Evolutionary conservation across 2,797 vertebrate genomes (phyloP), one percentile per base, ranked within the genome.

Genomic region (Chelmon rostratus): DNA sequence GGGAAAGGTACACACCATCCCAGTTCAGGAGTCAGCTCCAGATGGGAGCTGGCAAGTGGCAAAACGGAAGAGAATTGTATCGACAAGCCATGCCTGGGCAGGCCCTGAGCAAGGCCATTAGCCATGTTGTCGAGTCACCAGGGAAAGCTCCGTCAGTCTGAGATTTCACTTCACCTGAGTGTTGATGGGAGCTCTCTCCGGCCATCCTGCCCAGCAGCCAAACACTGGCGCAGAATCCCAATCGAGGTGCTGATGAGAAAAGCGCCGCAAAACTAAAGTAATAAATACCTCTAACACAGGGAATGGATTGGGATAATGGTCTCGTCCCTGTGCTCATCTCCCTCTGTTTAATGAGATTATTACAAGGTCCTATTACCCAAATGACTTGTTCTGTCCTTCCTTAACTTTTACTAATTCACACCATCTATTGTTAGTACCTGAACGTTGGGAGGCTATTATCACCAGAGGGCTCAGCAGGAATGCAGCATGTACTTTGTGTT

Each of bases 61-160:
- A 95, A 95, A 95, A 92, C 91, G 87, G 91, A 96, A 95, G 91
- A 91, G 94, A 97, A 97, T 96, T 93, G 92, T 96, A 96, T 95
- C 89, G 96, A 96, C 96, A 96, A 94, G 90, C 90, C 76, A 82
- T 89, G 91, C 92, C 94, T 87, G 92, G 90, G 92, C 91, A 91
- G 92, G 83, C 79, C 86, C 93, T 80, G 92, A 94, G 93, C 90
- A 91, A 95, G 91, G 90, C 93, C 95, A 96, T 97, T 96, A 96
- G 94, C 92, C 92, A 92, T 94, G 92, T 94, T 91, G 86, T 0
- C 2, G 53, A 91, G 82, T 91, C 93, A 92, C 91, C 70, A 83
- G 93, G 94, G 86, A 95, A 84, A 81, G 81, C 83, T 72, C 85
- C 90, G 86, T 94, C 94, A 93, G 90, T 87, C 82, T 91, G 90